Base-by-base conservation (phyloP, 1,140 invertebrate species). In the Platyscapa corneri region DNA sequence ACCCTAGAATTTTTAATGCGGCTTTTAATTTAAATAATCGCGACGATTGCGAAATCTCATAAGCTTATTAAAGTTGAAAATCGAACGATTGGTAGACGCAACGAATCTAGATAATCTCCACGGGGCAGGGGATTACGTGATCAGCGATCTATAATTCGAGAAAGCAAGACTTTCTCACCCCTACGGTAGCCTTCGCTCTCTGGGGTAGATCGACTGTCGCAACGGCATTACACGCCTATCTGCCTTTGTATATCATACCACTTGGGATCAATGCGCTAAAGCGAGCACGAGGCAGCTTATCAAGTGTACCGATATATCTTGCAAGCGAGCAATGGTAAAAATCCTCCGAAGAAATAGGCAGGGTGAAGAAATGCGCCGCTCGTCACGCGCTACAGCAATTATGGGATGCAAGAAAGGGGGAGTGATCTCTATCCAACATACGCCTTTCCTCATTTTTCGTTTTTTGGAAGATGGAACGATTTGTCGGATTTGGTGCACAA, bases 81-180 rank as follows among this genome's bases (percentile, higher is more conserved):
- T 16, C 30, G 32, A 84, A 34, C 60, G 42, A 49, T 78, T 32
- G 27, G 0, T 30, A 39, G 75, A 78, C 2, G 64, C 18, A 37
- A 30, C 8, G 60, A 53, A 60, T 78, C 76, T 60, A 32, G 77
- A 60, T 80, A 80, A 74, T 84, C 76, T 79, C 76, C 16, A 34
- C 32, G 34, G 78, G n/a, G 18, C 39, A 65, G 20, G 16, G 78
- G 84, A 85, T 85, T 85, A 85, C 67, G 16, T 32, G 77, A 85
- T 85, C 81, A 85, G 67, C n/a, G 27, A 14, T n/a, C n/a, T 81
- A 85, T 81, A 85, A 85, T 85, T 81, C 39, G 49, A 49, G 39
- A 81, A 75, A 79, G 70, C 30, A 74, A 60, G 84, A 75, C 79
- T 64, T 39, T 49, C 78, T 49, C 30, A 30, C 39, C 10, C 70